Evolutionary conservation across 1,140 invertebrate species (phyloP).

Genomic region (Aradophagus sp.): DNA sequence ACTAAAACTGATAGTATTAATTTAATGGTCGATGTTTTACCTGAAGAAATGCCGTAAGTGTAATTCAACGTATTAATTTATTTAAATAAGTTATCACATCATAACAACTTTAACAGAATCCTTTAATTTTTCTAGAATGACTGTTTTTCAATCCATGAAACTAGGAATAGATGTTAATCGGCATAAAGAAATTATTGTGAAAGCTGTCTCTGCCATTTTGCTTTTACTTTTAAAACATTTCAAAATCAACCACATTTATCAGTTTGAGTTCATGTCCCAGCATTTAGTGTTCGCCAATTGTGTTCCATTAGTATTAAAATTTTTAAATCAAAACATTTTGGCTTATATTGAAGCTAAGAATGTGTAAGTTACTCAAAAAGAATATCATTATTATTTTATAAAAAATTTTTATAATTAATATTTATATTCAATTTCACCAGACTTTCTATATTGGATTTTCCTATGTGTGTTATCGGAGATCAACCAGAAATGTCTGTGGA

Average conservation of each 20-base stretch:
- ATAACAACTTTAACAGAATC: no score
- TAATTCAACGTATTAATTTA: conserved; percentile 8
- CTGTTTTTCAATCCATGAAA: conserved; percentile 97
- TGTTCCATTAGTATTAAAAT: conserved; percentile 98
- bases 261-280: conserved; percentile 99
- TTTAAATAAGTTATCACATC: conserved; percentile 21
- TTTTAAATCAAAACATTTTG: conserved; percentile 99
- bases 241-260: conserved; percentile 99
- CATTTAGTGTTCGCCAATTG: conserved; percentile 99
- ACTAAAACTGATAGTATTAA: conserved; percentile 99
- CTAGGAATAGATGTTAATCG: conserved; percentile 97
- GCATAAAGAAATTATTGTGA: conserved; percentile 99
- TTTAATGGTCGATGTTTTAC: conserved; percentile 97
- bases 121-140: conserved; percentile 79
- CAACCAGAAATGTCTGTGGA: conserved; percentile 95
- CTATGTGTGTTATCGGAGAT: conserved; percentile 96
- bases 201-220: conserved; percentile 96
- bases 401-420: no score
- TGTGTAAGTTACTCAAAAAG: conserved; percentile 77
- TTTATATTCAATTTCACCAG: conserved; percentile 68
- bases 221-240: conserved; percentile 97
- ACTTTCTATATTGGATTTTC: conserved; percentile 96
- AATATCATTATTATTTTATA: neutral
- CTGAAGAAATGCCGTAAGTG: conserved; percentile 94
- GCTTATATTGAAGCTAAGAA: conserved; percentile 97